Conservation (phyloP, 1,140 invertebrate genomes). For the Himalopsyche phryganea region DNA sequence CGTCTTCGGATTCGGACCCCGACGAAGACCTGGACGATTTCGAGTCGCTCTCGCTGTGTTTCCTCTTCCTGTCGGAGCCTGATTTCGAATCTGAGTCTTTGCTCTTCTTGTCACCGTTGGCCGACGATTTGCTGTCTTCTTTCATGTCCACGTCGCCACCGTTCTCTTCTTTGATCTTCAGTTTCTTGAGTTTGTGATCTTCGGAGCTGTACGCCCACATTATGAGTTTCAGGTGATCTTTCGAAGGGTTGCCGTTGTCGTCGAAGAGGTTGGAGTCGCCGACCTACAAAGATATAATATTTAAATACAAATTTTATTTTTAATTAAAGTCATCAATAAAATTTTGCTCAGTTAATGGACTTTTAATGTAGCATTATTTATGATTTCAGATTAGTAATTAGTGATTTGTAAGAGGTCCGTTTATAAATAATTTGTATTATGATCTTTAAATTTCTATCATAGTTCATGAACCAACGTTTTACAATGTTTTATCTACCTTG, state of each 20-base stretch:
- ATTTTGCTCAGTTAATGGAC: no score
- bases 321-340: no score
- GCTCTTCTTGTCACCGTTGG: constrained; percentile 11
- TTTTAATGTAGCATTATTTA: no score
- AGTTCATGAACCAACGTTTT: no score
- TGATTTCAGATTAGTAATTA: no score
- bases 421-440: no score
- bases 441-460: no score
- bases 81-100: constrained; percentile 9
- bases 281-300: constrained; percentile 15
- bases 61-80: constrained; percentile 16
- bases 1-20: constrained; percentile 17
- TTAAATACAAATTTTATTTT: background rate
- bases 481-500: no score
- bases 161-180: constrained; percentile 17
- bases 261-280: constrained; percentile 53
- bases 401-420: no score
- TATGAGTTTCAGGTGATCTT: constrained; percentile 58
- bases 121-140: constrained; percentile 7
- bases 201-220: constrained; percentile 63
- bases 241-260: constrained; percentile 56
- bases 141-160: constrained; percentile 15
- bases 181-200: constrained; percentile 26
- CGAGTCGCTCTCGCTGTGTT: constrained; percentile 13
- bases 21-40: constrained; percentile 6